These are phyloP conservation scores for Leptinotarsa rubiginosa DNA, from an alignment of 2,888 invertebrate species.

Conservation along the genomic window DNA sequence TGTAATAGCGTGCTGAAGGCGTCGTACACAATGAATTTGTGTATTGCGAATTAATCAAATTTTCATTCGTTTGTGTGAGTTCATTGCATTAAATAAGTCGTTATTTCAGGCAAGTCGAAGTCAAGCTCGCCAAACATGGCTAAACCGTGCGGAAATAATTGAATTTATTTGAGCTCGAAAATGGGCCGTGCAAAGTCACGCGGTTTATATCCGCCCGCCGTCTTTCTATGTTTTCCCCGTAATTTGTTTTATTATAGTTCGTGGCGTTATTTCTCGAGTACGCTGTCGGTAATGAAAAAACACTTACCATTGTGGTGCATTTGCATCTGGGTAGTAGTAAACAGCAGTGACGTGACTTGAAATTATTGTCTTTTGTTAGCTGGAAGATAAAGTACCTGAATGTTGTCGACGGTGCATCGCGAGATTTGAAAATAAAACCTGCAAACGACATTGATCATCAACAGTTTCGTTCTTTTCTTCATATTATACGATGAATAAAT, in stretches of 20 bases:
- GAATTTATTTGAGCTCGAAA: constrained; percentile 23
- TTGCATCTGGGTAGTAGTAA: not conserved
- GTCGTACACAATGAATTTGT: constrained; percentile 9
- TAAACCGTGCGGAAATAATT: constrained; percentile 26
- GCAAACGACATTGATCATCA: no score
- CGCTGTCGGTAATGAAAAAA: not conserved
- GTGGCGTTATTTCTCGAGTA: not conserved
- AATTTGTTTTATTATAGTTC: constrained; percentile 11
- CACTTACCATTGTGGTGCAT: not conserved
- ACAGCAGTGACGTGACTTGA: no score
- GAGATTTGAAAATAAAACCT: no score
- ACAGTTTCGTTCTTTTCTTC: no score
- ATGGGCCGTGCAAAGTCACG: constrained; percentile 16
- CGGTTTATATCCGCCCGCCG: constrained; percentile 9
- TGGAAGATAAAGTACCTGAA: no score
- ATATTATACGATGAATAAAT: no score
- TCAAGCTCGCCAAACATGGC: constrained; percentile 10
- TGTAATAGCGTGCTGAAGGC: constrained; percentile 15
- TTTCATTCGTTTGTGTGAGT: constrained; percentile 30
- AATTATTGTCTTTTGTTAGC: no score
- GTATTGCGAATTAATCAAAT: constrained; percentile 37
- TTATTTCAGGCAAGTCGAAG: constrained; percentile 29
- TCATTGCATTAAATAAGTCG: constrained; percentile 31
- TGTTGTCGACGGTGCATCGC: no score
- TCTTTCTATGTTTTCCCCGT: constrained; percentile 13